Conservation (phyloP, 2,797 vertebrate genomes). For the Anableps anableps region DNA sequence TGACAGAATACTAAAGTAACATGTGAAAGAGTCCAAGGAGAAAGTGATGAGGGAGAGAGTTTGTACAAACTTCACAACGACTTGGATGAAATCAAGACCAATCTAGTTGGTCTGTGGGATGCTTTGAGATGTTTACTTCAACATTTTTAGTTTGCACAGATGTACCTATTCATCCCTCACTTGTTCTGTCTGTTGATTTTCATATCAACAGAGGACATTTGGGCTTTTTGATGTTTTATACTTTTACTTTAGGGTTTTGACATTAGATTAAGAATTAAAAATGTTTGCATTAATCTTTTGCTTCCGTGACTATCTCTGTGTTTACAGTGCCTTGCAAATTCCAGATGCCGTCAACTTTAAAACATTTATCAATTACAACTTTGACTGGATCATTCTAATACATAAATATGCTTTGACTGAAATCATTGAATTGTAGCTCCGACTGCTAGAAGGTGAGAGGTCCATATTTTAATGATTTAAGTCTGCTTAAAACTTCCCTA, state of each 20-base stretch:
- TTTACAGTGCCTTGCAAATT: slow-evolving; percentile 4
- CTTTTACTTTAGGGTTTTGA: slow-evolving; percentile 11
- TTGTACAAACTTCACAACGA: neutral
- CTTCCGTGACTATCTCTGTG: slow-evolving; percentile 12
- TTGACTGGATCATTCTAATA: neutral
- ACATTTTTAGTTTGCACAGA: slow-evolving; percentile 5
- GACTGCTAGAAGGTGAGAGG: neutral
- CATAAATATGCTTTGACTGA: neutral
- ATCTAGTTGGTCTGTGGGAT: slow-evolving; percentile 4
- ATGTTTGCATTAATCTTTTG: neutral
- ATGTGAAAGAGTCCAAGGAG: slow-evolving; percentile 19
- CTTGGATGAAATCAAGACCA: neutral
- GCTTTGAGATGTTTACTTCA: slow-evolving; percentile 19
- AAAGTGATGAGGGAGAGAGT: slow-evolving; percentile 10
- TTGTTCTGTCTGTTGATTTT: slow-evolving; percentile 15
- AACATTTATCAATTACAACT: neutral
- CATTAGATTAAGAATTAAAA: neutral
- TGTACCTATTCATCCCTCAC: neutral
- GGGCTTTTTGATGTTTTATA: neutral
- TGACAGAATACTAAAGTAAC: slow-evolving; percentile 35
- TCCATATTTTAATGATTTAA: neutral
- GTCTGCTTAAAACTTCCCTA: neutral
- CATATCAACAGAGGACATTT: neutral
- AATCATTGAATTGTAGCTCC: neutral
- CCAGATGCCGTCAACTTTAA: neutral